phyloP scores from a whole-genome alignment of 92 coral and sea anemone genomes.

The Desmophyllum pertusum region DNA sequence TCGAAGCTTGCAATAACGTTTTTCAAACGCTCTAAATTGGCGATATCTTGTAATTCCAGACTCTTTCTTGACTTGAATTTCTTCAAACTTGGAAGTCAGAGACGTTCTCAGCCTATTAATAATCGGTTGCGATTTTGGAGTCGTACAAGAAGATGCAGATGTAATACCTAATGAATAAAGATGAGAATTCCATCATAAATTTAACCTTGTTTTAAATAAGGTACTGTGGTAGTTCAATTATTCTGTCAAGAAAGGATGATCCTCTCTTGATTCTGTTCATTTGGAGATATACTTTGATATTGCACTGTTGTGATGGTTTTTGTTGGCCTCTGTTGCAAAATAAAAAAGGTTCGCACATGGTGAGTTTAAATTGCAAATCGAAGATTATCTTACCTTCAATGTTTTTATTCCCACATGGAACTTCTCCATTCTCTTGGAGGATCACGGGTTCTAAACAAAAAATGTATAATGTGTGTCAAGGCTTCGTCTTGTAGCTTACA shows the following conservation, averaged over 20 bases:
- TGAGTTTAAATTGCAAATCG: constrained; percentile 10
- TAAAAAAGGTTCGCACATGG: too few relatives aligned
- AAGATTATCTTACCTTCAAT: too few relatives aligned
- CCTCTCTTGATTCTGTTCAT: constrained; percentile 16
- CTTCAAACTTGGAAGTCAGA: constrained; percentile 16
- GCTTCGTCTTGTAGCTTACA: too few relatives aligned
- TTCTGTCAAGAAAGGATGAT: constrained; percentile 10
- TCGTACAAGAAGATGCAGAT: background rate
- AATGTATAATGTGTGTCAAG: too few relatives aligned
- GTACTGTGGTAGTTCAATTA: constrained; percentile 8
- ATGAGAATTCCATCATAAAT: background rate
- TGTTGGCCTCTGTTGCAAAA: background rate
- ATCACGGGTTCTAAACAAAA: background rate
- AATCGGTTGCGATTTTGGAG: background rate
- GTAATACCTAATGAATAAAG: constrained; percentile 4
- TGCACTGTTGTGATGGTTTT: background rate
- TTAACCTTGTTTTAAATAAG: background rate
- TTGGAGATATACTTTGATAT: constrained; percentile 10
- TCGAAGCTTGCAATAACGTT: constrained; percentile 7
- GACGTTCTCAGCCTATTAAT: background rate
- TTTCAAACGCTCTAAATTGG: constrained; percentile 13
- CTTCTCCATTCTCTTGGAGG: constrained; percentile 14
- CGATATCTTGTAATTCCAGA: constrained; percentile 10
- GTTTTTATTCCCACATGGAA: background rate
- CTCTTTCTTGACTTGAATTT: background rate